Conservation (phyloP, 2,888 invertebrate genomes). For the Sicus ferrugineus region DNA sequence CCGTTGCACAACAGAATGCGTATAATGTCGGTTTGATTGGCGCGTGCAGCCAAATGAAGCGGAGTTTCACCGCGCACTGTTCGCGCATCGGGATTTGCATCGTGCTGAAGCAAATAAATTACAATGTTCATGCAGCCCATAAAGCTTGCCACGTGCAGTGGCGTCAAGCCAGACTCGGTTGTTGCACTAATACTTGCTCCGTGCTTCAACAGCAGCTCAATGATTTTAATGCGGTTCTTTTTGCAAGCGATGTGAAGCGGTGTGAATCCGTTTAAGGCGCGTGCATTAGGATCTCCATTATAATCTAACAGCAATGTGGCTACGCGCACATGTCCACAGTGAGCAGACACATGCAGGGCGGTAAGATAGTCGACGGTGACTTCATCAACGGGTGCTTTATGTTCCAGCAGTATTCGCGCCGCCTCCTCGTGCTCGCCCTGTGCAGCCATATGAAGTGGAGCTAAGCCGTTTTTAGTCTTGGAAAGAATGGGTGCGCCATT, state of each 20-base stretch:
- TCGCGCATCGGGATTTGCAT: slow-evolving; percentile 91
- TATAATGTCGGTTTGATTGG: slow-evolving; percentile 97
- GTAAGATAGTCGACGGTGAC: slow-evolving; percentile 98
- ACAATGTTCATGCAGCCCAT: slow-evolving; percentile 99
- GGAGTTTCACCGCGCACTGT: slow-evolving; percentile 98
- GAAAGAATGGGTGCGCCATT: slow-evolving; percentile 92
- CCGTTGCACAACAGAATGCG: slow-evolving; percentile 93
- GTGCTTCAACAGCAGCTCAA: slow-evolving; percentile 93
- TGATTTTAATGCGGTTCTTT: slow-evolving; percentile 94
- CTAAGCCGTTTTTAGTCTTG: slow-evolving; percentile 94
- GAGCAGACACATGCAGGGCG: slow-evolving; percentile 94
- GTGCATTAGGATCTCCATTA: slow-evolving; percentile 95
- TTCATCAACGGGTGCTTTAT: slow-evolving; percentile 98
- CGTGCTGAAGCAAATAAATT: slow-evolving; percentile 91
- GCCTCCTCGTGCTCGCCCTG: slow-evolving; percentile 99
- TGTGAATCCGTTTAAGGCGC: slow-evolving; percentile 97
- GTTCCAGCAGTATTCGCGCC: slow-evolving; percentile 87
- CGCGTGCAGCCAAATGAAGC: slow-evolving; percentile 92
- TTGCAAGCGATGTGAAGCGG: slow-evolving; percentile 98
- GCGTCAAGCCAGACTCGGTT: slow-evolving; percentile 87
- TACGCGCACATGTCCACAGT: slow-evolving; percentile 92
- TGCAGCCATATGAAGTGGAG: slow-evolving; percentile 98
- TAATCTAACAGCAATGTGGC: slow-evolving; percentile 90
- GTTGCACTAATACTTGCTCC: slow-evolving; percentile 83
- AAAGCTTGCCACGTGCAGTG: slow-evolving; percentile 96